A percentile compares a stretch with the other conserved stretches of the same genome.
Evolutionary conservation across 2,888 invertebrate genomes (phyloP).

Genomic region (Hemistola chrysoprasaria): DNA sequence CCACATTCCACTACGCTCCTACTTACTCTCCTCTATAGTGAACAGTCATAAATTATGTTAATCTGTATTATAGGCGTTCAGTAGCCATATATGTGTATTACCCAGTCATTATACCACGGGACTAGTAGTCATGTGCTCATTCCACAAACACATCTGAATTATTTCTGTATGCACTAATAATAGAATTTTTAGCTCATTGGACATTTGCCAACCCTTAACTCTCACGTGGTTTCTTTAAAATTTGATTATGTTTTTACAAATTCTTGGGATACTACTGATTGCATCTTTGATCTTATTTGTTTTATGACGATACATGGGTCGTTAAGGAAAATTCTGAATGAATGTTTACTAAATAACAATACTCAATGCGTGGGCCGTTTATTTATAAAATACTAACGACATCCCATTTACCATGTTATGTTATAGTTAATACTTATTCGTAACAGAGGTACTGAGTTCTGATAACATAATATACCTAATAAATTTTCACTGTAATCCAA

Average conservation of each 20-base stretch:
- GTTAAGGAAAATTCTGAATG: neutral
- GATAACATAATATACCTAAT: too few species aligned
- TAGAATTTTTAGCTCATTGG: constrained; percentile 76
- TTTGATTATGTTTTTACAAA: constrained; percentile 31
- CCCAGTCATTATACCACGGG: constrained; percentile 40
- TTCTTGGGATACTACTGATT: neutral
- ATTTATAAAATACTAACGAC: too few species aligned
- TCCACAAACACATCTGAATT: constrained; percentile 59
- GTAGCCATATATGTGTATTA: constrained; percentile 3
- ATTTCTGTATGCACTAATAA: constrained; percentile 74
- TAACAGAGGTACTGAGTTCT: too few species aligned
- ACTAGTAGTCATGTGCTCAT: constrained; percentile 70
- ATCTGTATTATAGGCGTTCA: constrained; percentile 4
- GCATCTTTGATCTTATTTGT: too few species aligned
- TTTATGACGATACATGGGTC: neutral
- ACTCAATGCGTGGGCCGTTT: too few species aligned
- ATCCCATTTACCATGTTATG: too few species aligned
- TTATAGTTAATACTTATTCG: too few species aligned
- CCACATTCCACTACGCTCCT: too few species aligned
- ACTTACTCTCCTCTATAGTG: neutral
- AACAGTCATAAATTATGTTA: constrained; percentile 9
- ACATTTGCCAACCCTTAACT: constrained; percentile 58
- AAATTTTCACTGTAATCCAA: constrained; percentile 1
- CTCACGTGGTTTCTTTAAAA: constrained; percentile 58
- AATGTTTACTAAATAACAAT: too few species aligned